Base-by-base conservation (phyloP, 2,888 invertebrate species). In the Ormyrus labotus region DNA sequence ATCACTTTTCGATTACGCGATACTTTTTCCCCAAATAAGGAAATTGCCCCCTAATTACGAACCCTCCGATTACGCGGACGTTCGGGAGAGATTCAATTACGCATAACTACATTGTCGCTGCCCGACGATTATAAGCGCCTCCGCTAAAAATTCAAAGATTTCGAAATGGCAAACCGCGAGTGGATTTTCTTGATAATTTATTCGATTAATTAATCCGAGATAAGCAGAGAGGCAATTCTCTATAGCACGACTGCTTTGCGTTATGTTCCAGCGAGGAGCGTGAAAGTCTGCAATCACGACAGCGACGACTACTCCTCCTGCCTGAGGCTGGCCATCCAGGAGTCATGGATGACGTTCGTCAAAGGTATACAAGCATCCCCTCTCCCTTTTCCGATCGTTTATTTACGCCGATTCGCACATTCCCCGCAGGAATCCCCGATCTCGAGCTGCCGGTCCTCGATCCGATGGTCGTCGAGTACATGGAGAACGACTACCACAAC, bases 361-460 rank as follows among this genome's bases (percentile, higher is more conserved):
- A 83, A 85, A 85, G 90, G 90, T 90, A 34, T 34, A 34, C 2
- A 79, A 85, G 82, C 61, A 48, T 72, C 53, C 45, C 78, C 76
- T 1, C 4, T n/a, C 34, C 11, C 48, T 75, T 47, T 55, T 3
- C n/a, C 5, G 60, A 69, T 19, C 11, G 51, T 1, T 13, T n/a
- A 45, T 47, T 47, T n/a, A 53, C 13, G 13, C 45, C 34, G 11
- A 19, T 9, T 51, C 50, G 72, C 45, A 10, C 7, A 19, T 6
- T 48, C 51, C 51, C 6, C 48, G 2, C 64, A 87, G 94, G 94
- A 0, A 90, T 93, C 6, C 90, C 92, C 1, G 93, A 93, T 45
- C 81, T 94, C 9, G 92, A 91, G 0, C 84, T 94, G 1, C 92
- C 93, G 0, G 76, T 91, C 0, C 85, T 93, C 11, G 93, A 94